These are phyloP conservation scores for Gymnothorax reevesii DNA, from an alignment of 2,797 vertebrate species.

Conservation along the genomic window DNA sequence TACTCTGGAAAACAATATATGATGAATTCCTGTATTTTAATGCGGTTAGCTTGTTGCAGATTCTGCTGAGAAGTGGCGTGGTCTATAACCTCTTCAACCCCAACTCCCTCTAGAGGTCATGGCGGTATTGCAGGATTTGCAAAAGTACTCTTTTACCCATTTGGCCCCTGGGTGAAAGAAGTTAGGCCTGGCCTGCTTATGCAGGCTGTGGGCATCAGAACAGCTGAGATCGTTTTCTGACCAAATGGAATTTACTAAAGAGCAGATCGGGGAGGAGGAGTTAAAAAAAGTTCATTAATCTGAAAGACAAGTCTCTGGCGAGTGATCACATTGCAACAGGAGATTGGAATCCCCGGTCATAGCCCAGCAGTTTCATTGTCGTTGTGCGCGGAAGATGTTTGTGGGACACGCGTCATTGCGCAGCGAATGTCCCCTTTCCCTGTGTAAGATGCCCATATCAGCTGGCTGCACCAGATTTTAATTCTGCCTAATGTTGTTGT, in stretches of 20 bases:
- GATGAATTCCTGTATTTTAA: too few species aligned
- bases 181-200: background rate
- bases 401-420: slow-evolving; percentile 17
- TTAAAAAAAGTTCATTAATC: slow-evolving; percentile 24
- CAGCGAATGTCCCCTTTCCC: slow-evolving; percentile 28
- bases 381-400: slow-evolving; percentile 30
- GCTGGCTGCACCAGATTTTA: slow-evolving; percentile 45
- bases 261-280: background rate
- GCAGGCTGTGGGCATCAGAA: background rate
- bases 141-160: too few species aligned
- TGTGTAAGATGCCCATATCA: slow-evolving; percentile 33
- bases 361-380: slow-evolving; percentile 30
- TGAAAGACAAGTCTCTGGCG: slow-evolving; percentile 24
- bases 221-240: background rate
- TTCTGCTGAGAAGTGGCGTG: background rate
- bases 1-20: too few species aligned
- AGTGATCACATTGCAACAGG: slow-evolving; percentile 24
- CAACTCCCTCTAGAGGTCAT: too few species aligned
- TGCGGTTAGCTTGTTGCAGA: background rate
- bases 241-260: slow-evolving; percentile 15
- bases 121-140: too few species aligned
- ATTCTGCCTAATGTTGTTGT: slow-evolving; percentile 50
- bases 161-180: too few species aligned
- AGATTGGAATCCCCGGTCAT: slow-evolving; percentile 29
- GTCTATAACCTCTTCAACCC: background rate